phyloP scores from a whole-genome alignment of 2,113 vertebrate species.

The Xenus cinereus region DNA sequence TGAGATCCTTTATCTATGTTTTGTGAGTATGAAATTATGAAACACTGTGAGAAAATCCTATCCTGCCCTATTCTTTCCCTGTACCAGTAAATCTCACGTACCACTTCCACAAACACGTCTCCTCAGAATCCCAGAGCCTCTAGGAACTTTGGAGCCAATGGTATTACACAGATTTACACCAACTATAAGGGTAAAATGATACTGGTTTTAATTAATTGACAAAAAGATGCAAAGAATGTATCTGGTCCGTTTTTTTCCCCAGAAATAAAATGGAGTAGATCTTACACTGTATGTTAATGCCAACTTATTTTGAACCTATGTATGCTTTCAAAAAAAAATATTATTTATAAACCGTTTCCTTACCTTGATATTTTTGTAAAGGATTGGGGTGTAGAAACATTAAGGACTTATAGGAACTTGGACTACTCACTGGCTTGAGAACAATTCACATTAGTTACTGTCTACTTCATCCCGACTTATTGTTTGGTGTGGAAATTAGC shows the following conservation, averaged over 20 bases:
- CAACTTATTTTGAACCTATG: neutral
- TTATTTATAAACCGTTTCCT: neutral
- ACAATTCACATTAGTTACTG: neutral
- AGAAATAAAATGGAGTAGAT: neutral
- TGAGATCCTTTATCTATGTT: neutral
- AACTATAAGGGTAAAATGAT: neutral
- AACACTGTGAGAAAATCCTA: neutral
- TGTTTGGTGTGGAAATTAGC: neutral
- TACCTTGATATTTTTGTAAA: neutral
- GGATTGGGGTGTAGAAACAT: neutral
- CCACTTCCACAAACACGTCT: neutral
- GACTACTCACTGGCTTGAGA: neutral
- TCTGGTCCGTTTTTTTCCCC: fast-evolving
- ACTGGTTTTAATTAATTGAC: neutral
- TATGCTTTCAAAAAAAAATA: neutral
- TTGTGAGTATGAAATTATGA: neutral
- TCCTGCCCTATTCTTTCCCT: neutral
- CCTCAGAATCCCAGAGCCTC: neutral
- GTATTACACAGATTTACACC: fast-evolving
- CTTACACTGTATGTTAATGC: neutral
- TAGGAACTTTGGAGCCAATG: neutral
- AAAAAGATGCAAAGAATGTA: neutral
- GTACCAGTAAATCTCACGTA: neutral
- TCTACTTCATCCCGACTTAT: neutral
- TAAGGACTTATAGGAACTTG: neutral